These are phyloP conservation scores for Lepidocyrtinus sp. DNA, from an alignment of 2,888 invertebrate genomes.

Conservation along the genomic window DNA sequence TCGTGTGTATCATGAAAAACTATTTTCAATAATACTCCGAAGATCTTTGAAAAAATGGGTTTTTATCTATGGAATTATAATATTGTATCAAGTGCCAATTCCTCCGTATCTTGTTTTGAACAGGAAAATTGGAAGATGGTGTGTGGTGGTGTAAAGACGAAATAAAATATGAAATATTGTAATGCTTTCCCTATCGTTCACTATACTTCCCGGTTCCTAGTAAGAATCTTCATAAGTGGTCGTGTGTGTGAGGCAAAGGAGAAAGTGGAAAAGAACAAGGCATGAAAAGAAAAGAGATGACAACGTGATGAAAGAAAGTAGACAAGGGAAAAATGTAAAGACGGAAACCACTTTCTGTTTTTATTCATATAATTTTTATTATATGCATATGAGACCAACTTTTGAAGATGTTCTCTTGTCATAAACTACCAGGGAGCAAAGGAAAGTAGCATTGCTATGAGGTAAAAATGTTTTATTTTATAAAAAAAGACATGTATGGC, in stretches of 20 bases:
- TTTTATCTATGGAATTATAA: conserved; percentile 11
- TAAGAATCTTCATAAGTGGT: background rate
- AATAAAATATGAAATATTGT: conserved; percentile 16
- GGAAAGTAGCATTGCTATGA: conserved; percentile 26
- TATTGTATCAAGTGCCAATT: conserved; percentile 7
- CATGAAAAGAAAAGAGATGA: conserved; percentile 5
- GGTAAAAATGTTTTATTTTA: conserved; percentile 43
- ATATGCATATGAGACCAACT: conserved; percentile 15
- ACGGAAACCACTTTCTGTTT: conserved; percentile 12
- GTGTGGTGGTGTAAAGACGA: background rate
- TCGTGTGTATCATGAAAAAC: too few relatives aligned
- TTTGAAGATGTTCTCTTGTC: background rate
- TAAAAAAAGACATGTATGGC: conserved; percentile 13
- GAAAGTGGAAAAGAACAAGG: background rate
- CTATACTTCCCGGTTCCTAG: background rate
- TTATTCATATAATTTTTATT: conserved; percentile 15
- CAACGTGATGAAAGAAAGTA: conserved; percentile 7
- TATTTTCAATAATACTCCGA: conserved; percentile 4
- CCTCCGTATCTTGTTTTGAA: background rate
- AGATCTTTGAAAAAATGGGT: conserved; percentile 3
- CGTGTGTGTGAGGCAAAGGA: background rate
- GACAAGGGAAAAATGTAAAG: conserved; percentile 15
- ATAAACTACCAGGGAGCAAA: background rate
- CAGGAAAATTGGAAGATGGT: conserved; percentile 15
- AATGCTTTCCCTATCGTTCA: conserved; percentile 15